Conservation (phyloP, 2,113 vertebrate species). For the Calcarius ornatus region DNA sequence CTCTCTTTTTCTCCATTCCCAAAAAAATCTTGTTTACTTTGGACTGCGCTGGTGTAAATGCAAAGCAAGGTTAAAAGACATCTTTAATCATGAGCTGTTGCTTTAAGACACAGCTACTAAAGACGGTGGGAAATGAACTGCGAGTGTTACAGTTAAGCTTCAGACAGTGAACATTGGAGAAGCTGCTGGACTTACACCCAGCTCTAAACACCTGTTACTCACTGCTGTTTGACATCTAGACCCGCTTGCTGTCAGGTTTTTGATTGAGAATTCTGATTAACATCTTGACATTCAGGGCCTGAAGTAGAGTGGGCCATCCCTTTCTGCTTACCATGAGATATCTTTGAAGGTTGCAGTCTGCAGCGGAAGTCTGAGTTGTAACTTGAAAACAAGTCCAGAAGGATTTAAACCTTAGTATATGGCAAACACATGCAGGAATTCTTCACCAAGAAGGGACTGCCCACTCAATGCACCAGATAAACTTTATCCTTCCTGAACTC, state of each 20-base stretch:
- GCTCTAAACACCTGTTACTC: not conserved
- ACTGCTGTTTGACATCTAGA: not conserved
- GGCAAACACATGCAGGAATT: not conserved
- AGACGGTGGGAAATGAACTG: not conserved
- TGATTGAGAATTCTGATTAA: not conserved
- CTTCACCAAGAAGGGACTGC: not conserved
- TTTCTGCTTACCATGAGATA: rapidly evolving
- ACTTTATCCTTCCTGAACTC: not conserved
- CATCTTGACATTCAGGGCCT: not conserved
- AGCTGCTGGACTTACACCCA: not conserved
- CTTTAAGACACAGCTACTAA: not conserved
- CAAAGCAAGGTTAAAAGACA: not conserved
- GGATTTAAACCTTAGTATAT: not conserved
- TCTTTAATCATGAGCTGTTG: not conserved
- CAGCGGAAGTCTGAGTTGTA: not conserved
- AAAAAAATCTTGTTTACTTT: not conserved
- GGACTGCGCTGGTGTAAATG: not conserved
- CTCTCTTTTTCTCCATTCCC: not conserved
- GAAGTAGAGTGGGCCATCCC: not conserved
- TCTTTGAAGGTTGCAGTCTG: not conserved
- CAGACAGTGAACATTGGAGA: not conserved
- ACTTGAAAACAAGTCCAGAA: not conserved
- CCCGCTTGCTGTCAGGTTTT: not conserved
- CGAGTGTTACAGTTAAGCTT: not conserved
- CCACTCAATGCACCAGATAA: not conserved